Evolutionary conservation across 2,113 vertebrate genomes (phyloP).

Genomic region (Oryzias javanicus): DNA sequence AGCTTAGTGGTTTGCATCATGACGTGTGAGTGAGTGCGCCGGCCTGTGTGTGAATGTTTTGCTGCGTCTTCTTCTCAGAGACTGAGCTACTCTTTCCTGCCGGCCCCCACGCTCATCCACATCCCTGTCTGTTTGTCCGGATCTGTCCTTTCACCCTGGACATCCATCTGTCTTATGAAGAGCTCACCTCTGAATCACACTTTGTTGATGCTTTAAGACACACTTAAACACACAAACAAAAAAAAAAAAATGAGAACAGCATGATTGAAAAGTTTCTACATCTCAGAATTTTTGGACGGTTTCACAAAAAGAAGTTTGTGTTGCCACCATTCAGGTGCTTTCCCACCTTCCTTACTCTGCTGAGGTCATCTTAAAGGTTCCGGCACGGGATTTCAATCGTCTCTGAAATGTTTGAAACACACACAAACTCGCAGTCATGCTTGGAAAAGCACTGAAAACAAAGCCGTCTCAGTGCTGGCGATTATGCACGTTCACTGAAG

Average conservation of each 20-base stretch:
- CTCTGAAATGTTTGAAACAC: slow-evolving; percentile 11
- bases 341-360: slow-evolving; percentile 39
- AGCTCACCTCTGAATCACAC: slow-evolving; percentile 25
- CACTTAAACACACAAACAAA: slow-evolving; percentile 18
- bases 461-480: slow-evolving; percentile 8
- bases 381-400: slow-evolving; percentile 26
- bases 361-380: slow-evolving; percentile 32
- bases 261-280: not conserved
- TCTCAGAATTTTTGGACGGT: too few species aligned
- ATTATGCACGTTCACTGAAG: slow-evolving; percentile 16
- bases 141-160: slow-evolving; percentile 3
- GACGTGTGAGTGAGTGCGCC: slow-evolving; percentile 38
- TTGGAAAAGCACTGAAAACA: slow-evolving; percentile 17
- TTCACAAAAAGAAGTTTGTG: slow-evolving; percentile 27
- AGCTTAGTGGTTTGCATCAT: slow-evolving; percentile 26
- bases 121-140: slow-evolving; percentile 30
- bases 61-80: slow-evolving; percentile 28
- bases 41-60: slow-evolving; percentile 36
- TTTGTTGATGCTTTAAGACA: slow-evolving; percentile 38
- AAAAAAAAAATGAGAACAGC: slow-evolving; percentile 6
- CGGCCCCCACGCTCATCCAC: slow-evolving; percentile 16
- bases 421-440: slow-evolving; percentile 8
- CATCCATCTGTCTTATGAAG: slow-evolving; percentile 41
- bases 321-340: slow-evolving; percentile 64
- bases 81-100: slow-evolving; percentile 50